phyloP scores from a whole-genome alignment of 2,113 vertebrate genomes.

The Candoia aspera region DNA sequence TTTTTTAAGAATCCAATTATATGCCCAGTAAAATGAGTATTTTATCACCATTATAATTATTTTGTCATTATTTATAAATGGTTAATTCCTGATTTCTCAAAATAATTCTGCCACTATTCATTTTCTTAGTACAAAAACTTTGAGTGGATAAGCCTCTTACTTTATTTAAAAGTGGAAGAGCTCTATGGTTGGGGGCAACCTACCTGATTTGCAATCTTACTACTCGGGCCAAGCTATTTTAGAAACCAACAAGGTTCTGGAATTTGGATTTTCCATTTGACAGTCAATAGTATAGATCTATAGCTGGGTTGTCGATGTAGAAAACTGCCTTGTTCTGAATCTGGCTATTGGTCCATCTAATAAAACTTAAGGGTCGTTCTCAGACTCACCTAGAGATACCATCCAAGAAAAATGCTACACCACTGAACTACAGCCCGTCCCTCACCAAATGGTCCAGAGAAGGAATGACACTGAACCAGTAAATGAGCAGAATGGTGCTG shows the following conservation, averaged over 20 bases:
- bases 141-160: not conserved
- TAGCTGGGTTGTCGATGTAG: not conserved
- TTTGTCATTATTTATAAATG: constrained; percentile 19
- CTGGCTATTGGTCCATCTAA: not conserved
- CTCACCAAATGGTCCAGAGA: not conserved
- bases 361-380: not conserved
- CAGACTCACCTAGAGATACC: not conserved
- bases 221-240: not conserved
- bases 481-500: not conserved
- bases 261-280: not conserved
- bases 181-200: not conserved
- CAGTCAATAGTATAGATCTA: too few relatives aligned
- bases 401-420: not conserved
- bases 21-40: constrained; percentile 63
- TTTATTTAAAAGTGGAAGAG: not conserved
- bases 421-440: not conserved
- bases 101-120: constrained; percentile 38
- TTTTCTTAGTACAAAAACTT: constrained; percentile 20
- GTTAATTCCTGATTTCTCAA: constrained; percentile 20
- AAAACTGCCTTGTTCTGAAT: not conserved
- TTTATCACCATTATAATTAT: constrained; percentile 48
- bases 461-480: too few relatives aligned
- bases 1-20: constrained; percentile 51
- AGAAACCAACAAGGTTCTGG: not conserved
- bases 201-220: not conserved